Base-by-base conservation (phyloP, 2,113 vertebrate genomes). In the Pao palembangensis region DNA sequence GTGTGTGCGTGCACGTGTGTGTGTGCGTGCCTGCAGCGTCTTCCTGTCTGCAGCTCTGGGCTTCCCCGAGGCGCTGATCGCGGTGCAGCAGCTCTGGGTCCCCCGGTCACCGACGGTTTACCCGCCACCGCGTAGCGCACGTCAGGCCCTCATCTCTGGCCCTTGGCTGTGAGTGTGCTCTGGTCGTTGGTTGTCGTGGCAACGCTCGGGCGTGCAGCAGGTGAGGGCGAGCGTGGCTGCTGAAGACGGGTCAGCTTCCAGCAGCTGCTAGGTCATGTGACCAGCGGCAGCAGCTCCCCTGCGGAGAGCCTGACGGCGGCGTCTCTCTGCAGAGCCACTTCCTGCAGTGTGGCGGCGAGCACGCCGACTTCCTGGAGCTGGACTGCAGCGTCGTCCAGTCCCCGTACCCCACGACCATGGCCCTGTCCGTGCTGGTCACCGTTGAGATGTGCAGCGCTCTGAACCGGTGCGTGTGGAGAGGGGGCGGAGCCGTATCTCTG, bases 381-480 rank as follows among this genome's bases (percentile, higher is more conserved):
- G 89, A 94, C 69, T 99, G 97, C 52, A 90, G 90, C n/a, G 69
- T 99, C 56, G 99, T 99, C 70, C 96, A 96, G 81, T 99, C 96
- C 5, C 97, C 97, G 0, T 98, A 96, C 50, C 97, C 97, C 0
- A 99, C 98, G 97, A 99, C 97, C 25, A 99, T 99, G 97, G 97
- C 97, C 0, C 91, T 99, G 3, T 99, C 97, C 61, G 96, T 99
- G 34, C 90, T 99, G 48, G 97, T 99, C 69, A 99, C 97, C 74
- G 99, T 99, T 51, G 96, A 99, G 91, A 99, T 99, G 96, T 99
- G 96, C 31, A n/a, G n/a, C n/a, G n/a, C n/a, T n/a, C 17, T 47
- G 46, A 47, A 47, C 46, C 6, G n/a, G n/a, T n/a, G n/a, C n/a
- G n/a, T n/a, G n/a, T n/a, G n/a, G n/a, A n/a, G n/a, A 16, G 46